Evolutionary conservation across 2,888 invertebrate genomes (phyloP), one percentile per base, ranked within the genome.

Genomic region (Sminthurides aquaticus): DNA sequence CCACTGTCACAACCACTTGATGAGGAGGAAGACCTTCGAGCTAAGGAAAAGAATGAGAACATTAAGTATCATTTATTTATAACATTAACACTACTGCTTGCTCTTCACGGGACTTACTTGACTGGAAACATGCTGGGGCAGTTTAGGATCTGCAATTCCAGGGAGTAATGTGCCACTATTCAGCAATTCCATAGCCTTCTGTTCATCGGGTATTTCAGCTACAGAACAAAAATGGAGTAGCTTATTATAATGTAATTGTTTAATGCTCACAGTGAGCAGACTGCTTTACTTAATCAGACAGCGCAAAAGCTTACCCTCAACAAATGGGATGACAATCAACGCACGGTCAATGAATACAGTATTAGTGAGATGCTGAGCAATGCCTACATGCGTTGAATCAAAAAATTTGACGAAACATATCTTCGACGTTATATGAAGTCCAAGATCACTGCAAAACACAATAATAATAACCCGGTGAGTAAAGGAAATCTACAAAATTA

Each of bases 311-410:
- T 74, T 69, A 79, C 81, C 78, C 72, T 80, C 90, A 76, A 87
- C 85, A 76, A 91, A 89, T 0, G 97, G 97, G 64, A 95, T 90
- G 57, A 98, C 93, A 71, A 98, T 93, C 57, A 99, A 80, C 0
- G 98, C 98, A 65, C 97, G 85, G 79, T 99, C 99, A 76, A 99
- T 96, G 79, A 99, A 98, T 15, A 99, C 98, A 0, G 97, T 98
- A 79, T 98, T 99, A 18, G 96, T 97, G 84, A 99, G 86, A 80
- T 99, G 98, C 76, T 97, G 93, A 0, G 98, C 95, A n/a, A 96
- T 91, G 22, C 89, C 89, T 26, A 95, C 95, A 71, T 90, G 90
- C 49, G 84, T 82, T 3, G 88, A 84, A 75, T 97, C 95, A 73
- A 91, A 87, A 79, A 92, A 99, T 78, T 95, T 95, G 52, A 99